These are phyloP conservation scores for Amphiprion percula DNA, from an alignment of 2,113 vertebrate species.

Conservation along the genomic window DNA sequence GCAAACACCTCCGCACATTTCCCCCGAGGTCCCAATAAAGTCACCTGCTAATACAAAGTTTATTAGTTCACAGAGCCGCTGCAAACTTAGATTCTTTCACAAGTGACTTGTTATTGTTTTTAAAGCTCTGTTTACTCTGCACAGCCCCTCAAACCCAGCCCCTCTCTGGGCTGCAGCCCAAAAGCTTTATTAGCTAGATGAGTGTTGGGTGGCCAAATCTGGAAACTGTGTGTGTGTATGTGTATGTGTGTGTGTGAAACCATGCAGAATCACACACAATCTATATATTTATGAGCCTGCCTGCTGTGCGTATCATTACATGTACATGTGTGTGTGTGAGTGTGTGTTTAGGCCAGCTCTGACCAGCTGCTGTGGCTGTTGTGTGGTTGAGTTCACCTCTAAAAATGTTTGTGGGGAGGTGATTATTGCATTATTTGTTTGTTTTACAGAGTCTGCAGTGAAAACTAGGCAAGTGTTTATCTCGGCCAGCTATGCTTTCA, in stretches of 20 bases:
- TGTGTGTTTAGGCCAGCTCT: slow-evolving; percentile 37
- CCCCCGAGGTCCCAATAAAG: slow-evolving; percentile 50
- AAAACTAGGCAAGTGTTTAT: slow-evolving; percentile 47
- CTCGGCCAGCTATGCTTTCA: slow-evolving; percentile 33
- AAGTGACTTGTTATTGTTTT: slow-evolving; percentile 73
- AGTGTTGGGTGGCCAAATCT: slow-evolving; percentile 72
- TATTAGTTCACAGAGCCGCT: slow-evolving; percentile 50
- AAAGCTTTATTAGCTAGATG: slow-evolving; percentile 70
- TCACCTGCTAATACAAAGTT: slow-evolving; percentile 57
- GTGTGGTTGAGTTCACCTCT: slow-evolving; percentile 71
- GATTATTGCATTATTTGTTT: slow-evolving; percentile 73
- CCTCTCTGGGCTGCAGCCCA: slow-evolving; percentile 67
- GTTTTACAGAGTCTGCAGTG: slow-evolving; percentile 59
- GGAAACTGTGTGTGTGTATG: slow-evolving; percentile 30
- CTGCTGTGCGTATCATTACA: slow-evolving; percentile 14
- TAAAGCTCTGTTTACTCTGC: slow-evolving; percentile 75
- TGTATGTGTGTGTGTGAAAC: slow-evolving; percentile 19
- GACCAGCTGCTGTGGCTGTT: slow-evolving; percentile 65
- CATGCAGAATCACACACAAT: slow-evolving; percentile 16
- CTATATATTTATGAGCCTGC: slow-evolving; percentile 29
- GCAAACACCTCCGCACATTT: slow-evolving; percentile 43
- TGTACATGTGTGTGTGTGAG: slow-evolving; percentile 4
- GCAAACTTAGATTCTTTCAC: slow-evolving; percentile 55
- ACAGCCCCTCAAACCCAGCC: slow-evolving; percentile 38
- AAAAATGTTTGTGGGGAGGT: slow-evolving; percentile 70